Base-by-base conservation (phyloP, 2,888 invertebrate genomes). In the Apantesis nais region DNA sequence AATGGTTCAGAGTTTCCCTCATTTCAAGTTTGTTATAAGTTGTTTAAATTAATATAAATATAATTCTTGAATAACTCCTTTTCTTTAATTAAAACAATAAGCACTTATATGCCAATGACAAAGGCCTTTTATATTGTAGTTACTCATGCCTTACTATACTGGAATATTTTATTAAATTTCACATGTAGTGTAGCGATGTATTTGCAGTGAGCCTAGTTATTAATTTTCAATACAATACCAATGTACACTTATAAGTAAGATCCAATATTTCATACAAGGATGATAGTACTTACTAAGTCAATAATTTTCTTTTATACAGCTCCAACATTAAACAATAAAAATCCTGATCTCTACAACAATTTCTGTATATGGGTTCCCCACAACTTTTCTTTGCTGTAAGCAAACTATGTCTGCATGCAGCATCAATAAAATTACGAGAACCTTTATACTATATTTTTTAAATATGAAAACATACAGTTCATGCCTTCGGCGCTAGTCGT, bases 391-490 rank as follows among this genome's bases (percentile, higher is more conserved):
- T 78, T 69, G 68, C 68, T 67, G 75, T 73, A 80, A 74, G 79
- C 76, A 83, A 76, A 83, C 79, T 74, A 74, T 76, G 82, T 80
- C 71, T 65, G 72, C 34, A 67, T 68, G 73, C 75, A 76, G 79
- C 72, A 75, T 39, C 39, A 74, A 70, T 78, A 81, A 81, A 81
- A 80, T 81, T 76, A 83, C 78, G 78, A 82, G 74, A 83, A 81
- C 84, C 74, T 78, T 85, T 78, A 92, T 87, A 92, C 88, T 86
- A 92, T 89, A 75, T 90, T 91, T 90, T 92, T 93, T 89, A 92
- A 85, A 81, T 92, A 92, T 76, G 92, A 91, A 90, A 94, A 92
- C 90, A 91, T 85, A 92, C 85, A 92, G 90, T 93, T 91, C 87
- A 86, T 89, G 75, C 90, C 83, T 73, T 88, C 84, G 72, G 89